phyloP scores from a whole-genome alignment of 2,113 vertebrate genomes.

The Triplophysa tibetana region DNA sequence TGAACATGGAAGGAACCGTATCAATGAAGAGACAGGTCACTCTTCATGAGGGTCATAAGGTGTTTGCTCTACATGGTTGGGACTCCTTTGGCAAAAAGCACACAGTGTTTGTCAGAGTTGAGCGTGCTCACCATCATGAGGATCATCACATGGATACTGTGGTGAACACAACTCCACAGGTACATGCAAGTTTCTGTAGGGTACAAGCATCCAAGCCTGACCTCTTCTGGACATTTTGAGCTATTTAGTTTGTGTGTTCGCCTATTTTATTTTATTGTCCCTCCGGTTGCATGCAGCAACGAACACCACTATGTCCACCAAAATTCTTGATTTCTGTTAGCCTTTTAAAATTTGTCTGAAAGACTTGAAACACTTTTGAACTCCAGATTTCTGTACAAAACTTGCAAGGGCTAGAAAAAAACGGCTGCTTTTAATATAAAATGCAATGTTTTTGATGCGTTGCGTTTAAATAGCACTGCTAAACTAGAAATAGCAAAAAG shows the following conservation, averaged over 20 bases:
- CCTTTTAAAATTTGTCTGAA: too few species aligned
- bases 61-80: slow-evolving; percentile 61
- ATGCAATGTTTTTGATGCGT: too few species aligned
- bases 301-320: too few species aligned
- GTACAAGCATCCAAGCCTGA: slow-evolving; percentile 19
- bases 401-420: too few species aligned
- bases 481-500: too few species aligned
- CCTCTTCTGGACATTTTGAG: slow-evolving; percentile 30
- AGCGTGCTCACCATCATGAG: slow-evolving; percentile 31
- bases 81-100: slow-evolving; percentile 58
- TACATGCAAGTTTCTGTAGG: neutral
- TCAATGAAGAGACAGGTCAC: slow-evolving; percentile 54
- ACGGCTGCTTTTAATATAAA: too few species aligned
- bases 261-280: too few species aligned
- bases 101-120: slow-evolving; percentile 53
- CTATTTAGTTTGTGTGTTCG: neutral
- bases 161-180: slow-evolving; percentile 6
- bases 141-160: neutral
- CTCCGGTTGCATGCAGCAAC: too few species aligned
- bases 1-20: slow-evolving; percentile 61
- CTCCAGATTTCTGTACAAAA: too few species aligned
- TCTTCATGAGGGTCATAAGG: slow-evolving; percentile 57
- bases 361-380: too few species aligned
- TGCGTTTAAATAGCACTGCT: too few species aligned
- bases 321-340: too few species aligned